phyloP scores from a whole-genome alignment of 37 sponge, comb jelly and placozoan genomes.

The Chondrosia reniformis region DNA sequence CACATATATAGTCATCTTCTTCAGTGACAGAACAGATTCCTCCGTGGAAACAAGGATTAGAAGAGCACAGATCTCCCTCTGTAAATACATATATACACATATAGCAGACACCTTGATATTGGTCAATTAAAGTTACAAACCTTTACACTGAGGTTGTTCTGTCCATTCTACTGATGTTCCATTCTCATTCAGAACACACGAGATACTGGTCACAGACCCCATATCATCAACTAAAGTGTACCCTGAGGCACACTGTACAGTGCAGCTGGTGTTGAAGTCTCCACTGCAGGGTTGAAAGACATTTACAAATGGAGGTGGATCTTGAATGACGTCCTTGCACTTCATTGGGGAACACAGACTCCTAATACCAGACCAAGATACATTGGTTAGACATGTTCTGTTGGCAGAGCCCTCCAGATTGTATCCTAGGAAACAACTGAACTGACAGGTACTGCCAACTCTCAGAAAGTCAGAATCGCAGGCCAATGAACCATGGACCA shows the following conservation, averaged over 20 bases:
- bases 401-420: background rate
- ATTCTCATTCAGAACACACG: background rate
- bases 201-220: background rate
- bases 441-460: slow-evolving; percentile 1
- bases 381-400: background rate
- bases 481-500: background rate
- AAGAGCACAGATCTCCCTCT: slow-evolving; percentile 14
- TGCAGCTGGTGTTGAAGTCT: slow-evolving; percentile 15
- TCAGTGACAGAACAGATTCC: background rate
- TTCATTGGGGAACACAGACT: background rate
- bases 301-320: slow-evolving; percentile 11
- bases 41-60: background rate
- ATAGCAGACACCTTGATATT: background rate
- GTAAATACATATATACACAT: background rate
- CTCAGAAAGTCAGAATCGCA: background rate
- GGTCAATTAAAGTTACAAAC: too few relatives aligned
- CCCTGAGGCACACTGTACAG: background rate
- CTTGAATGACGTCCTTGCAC: background rate
- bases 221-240: background rate
- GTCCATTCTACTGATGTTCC: slow-evolving; percentile 11
- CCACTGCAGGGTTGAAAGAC: slow-evolving; percentile 3
- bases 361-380: slow-evolving; percentile 5
- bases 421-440: background rate
- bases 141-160: background rate
- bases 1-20: background rate